Percentiles rank a stretch among this genome's conserved stretches.
Conservation (phyloP, 2,797 vertebrate genomes). For the Myotis vivesi region DNA sequence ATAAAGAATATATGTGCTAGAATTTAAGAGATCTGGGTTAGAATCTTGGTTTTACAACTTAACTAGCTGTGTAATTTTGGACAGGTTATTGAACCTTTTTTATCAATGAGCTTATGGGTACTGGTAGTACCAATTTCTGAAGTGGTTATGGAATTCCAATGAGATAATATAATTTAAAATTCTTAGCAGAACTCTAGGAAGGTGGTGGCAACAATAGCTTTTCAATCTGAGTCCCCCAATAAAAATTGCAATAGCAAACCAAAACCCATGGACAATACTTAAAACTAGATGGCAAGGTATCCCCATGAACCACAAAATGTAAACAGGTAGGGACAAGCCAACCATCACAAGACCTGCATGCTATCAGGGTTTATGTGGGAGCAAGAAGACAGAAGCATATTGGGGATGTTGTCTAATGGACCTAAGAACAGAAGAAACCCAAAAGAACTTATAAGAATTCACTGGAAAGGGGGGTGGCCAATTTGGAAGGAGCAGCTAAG, state of each 20-base stretch:
- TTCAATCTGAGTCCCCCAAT: constrained; percentile 19
- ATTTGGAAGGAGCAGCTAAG: constrained; percentile 27
- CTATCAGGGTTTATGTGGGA: neutral
- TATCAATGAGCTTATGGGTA: neutral
- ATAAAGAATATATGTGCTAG: neutral
- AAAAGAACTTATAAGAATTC: constrained; percentile 19
- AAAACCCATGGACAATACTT: neutral
- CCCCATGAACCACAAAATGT: neutral
- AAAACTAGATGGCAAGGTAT: neutral
- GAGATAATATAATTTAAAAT: constrained; percentile 24
- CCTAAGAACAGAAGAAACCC: neutral
- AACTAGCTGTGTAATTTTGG: neutral
- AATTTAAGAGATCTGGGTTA: constrained; percentile 21
- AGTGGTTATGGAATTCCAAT: constrained; percentile 32
- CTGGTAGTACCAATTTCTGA: neutral
- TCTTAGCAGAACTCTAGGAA: constrained; percentile 15
- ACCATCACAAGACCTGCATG: neutral
- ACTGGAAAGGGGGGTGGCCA: neutral
- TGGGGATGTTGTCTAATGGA: neutral
- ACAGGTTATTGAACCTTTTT: constrained; percentile 15
- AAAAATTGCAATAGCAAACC: constrained; percentile 41
- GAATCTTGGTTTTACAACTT: constrained; percentile 38
- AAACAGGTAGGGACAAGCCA: neutral
- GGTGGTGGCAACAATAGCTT: neutral
- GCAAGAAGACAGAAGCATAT: constrained; percentile 9